Base-by-base conservation (phyloP, 2,888 invertebrate genomes). In the Amiota minor region DNA sequence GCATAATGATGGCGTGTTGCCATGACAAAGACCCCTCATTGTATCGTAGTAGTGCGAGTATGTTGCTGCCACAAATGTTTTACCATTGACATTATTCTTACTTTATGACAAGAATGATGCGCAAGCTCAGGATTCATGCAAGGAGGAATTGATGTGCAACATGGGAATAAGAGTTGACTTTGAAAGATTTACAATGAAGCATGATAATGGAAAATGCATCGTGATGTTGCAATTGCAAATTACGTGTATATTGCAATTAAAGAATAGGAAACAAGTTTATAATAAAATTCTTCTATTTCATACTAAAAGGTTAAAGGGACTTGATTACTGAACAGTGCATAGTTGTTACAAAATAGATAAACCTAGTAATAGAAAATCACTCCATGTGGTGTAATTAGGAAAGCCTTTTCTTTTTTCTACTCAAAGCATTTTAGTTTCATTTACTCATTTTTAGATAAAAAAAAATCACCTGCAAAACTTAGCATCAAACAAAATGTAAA, bases 131-230 rank as follows among this genome's bases (percentile, higher is more conserved):
- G 9, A 14, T 53, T 20, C 10, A 61, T 20, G 53, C 23, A 53
- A 16, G 20, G 71, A 50, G 82, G 85, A 83, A 83, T 85, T 85
- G 85, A 84, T 83, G 83, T 85, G 85, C 78, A 81, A 83, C 83
- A 81, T 81, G 82, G 78, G 79, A 79, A 80, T 80, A 79, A 80
- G 70, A 76, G 77, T 81, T 81, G 83, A 85, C 83, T 85, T 81
- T 78, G 82, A 83, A 80, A 82, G 85, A 83, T 83, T 85, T 83
- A 83, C 81, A 78, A 62, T 64, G 45, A 20, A 23, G 18, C 14
- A n/a, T 23, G 64, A 64, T 11, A 56, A 45, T 64, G 64, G 20
- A 59, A 59, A 59, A 16, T 16, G 23, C 9, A 59, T 53, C 35
- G 6, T 35, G 35, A 35, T 35, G 35, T 35, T 35, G 35, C 6